Evolutionary conservation across 2,888 invertebrate species (phyloP).

Genomic region (Stenchaetothrips biformis): DNA sequence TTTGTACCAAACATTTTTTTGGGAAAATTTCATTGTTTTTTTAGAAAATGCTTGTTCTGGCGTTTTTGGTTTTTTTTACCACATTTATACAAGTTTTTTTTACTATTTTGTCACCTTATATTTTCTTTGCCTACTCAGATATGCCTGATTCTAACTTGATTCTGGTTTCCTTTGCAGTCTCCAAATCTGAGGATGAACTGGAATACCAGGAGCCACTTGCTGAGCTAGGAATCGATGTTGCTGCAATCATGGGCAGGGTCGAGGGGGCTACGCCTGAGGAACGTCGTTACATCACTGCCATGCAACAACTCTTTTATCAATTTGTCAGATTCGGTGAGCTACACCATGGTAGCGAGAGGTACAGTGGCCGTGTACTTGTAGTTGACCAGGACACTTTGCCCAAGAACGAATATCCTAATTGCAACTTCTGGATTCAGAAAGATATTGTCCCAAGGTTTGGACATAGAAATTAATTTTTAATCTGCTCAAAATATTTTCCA

Average conservation of each 20-base stretch:
- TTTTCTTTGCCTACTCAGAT: not conserved
- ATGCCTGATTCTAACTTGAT: too few species aligned
- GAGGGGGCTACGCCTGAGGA: slow-evolving; percentile 68
- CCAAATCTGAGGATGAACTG: slow-evolving; percentile 21
- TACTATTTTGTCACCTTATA: not conserved
- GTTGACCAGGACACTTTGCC: slow-evolving; percentile 67
- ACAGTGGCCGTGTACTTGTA: slow-evolving; percentile 54
- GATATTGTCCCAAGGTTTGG: slow-evolving; percentile 71
- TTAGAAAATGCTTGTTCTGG: not conserved
- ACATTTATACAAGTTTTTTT: not conserved
- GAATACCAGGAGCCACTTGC: slow-evolving; percentile 44
- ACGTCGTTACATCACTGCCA: slow-evolving; percentile 67
- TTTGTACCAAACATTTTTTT: too few species aligned
- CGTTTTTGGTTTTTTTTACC: not conserved
- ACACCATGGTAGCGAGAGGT: slow-evolving; percentile 49
- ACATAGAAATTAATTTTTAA: slow-evolving; percentile 60
- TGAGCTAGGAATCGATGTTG: slow-evolving; percentile 64
- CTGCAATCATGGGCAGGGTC: slow-evolving; percentile 73
- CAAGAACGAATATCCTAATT: slow-evolving; percentile 62
- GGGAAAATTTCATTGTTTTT: too few species aligned
- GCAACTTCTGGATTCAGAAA: slow-evolving; percentile 70
- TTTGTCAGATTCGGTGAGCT: slow-evolving; percentile 72
- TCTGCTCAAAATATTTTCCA: not conserved
- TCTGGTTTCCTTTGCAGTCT: slow-evolving; percentile 5
- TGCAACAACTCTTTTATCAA: slow-evolving; percentile 77